These are phyloP conservation scores for Sericinus montela DNA, from an alignment of 2,888 invertebrate genomes.

Conservation along the genomic window DNA sequence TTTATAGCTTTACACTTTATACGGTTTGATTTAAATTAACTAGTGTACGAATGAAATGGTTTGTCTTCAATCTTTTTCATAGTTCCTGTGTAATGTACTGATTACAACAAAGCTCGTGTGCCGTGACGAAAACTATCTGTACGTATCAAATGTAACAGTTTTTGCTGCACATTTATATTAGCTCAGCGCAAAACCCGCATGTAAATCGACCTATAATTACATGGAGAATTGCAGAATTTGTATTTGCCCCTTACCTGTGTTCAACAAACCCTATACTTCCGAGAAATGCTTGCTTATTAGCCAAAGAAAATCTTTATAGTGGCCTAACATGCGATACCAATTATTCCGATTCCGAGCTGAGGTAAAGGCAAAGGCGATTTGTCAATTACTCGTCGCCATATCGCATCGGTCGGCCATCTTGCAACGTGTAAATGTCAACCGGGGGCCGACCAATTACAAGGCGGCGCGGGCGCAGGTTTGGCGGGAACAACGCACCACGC, in stretches of 20 bases:
- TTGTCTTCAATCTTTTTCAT: slow-evolving; percentile 1
- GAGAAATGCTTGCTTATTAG: slow-evolving; percentile 30
- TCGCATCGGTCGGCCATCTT: slow-evolving; percentile 70
- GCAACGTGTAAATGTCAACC: slow-evolving; percentile 72
- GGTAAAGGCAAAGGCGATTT: slow-evolving; percentile 51
- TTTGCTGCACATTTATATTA: slow-evolving; percentile 6
- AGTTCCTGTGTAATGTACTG: neutral
- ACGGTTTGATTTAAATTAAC: neutral
- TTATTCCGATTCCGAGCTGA: slow-evolving; percentile 22
- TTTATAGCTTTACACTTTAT: neutral
- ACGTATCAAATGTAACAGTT: slow-evolving; percentile 4
- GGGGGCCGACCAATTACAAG: slow-evolving; percentile 74
- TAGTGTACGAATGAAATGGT: neutral
- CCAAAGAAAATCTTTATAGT: slow-evolving; percentile 30
- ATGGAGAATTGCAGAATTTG: slow-evolving; percentile 27
- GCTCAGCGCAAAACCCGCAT: slow-evolving; percentile 5
- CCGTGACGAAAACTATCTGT: slow-evolving; percentile 7
- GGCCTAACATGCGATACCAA: slow-evolving; percentile 33
- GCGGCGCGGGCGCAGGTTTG: slow-evolving; percentile 62
- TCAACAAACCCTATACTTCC: slow-evolving; percentile 27
- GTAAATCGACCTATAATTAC: slow-evolving; percentile 22
- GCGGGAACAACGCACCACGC: slow-evolving; percentile 64
- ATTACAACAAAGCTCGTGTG: neutral
- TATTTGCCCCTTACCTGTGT: slow-evolving; percentile 21
- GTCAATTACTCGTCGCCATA: slow-evolving; percentile 71